A percentile compares a stretch with the other conserved stretches of the same genome.
Evolutionary conservation across 37 sponge, comb jelly and placozoan species (phyloP).

Genomic region (Chondrilla cf. caribensis): DNA sequence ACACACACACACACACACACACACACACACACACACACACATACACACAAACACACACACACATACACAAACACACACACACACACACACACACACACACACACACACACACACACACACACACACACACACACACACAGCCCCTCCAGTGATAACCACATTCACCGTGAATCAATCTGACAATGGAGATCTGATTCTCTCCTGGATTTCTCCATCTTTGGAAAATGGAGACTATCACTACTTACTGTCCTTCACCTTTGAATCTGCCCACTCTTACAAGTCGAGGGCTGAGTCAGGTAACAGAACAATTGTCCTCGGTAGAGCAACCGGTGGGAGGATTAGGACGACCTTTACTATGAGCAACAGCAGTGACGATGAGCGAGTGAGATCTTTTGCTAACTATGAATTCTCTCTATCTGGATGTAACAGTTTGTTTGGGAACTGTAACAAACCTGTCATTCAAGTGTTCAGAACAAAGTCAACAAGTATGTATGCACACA

Average conservation of each 20-base stretch:
- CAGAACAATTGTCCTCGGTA: not conserved
- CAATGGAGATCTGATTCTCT: not conserved
- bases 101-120: too few species aligned
- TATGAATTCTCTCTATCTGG: not conserved
- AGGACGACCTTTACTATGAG: not conserved
- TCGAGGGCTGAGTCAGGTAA: not conserved
- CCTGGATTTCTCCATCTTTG: not conserved
- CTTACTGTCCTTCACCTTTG: not conserved
- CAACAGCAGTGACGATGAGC: not conserved
- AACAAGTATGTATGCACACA: too few species aligned
- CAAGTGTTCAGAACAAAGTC: too few species aligned
- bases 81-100: too few species aligned
- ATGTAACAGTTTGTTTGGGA: too few species aligned
- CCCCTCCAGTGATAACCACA: not conserved
- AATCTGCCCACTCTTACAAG: not conserved
- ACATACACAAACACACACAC: too few species aligned
- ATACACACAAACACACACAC: too few species aligned
- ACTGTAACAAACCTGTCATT: too few species aligned
- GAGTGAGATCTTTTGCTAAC: not conserved
- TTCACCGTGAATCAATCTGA: too few species aligned
- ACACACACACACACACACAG: too few species aligned
- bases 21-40: too few species aligned
- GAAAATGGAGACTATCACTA: constrained; percentile 12
- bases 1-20: too few species aligned
- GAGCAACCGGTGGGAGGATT: not conserved